phyloP scores from a whole-genome alignment of 2,888 invertebrate species.

The Apamea epomidion region DNA sequence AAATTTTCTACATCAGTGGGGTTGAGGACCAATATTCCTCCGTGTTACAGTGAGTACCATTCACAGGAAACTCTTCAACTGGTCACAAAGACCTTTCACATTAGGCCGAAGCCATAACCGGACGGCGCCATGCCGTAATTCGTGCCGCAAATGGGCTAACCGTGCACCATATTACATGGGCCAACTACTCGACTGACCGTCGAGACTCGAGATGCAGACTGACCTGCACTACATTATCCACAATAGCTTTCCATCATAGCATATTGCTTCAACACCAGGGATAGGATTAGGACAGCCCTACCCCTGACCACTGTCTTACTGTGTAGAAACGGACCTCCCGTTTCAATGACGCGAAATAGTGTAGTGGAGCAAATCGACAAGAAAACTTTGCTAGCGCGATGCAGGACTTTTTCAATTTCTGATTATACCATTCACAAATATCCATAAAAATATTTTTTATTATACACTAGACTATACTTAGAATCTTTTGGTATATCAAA shows the following conservation, averaged over 20 bases:
- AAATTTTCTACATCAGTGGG: constrained; percentile 69
- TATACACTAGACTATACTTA: not conserved
- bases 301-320: constrained; percentile 60
- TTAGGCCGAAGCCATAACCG: constrained; percentile 41
- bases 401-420: constrained; percentile 40
- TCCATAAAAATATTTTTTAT: not conserved
- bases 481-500: not conserved
- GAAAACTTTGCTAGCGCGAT: constrained; percentile 63
- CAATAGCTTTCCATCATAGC: constrained; percentile 56
- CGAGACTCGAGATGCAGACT: constrained; percentile 52
- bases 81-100: constrained; percentile 47
- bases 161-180: constrained; percentile 44
- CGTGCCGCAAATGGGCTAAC: constrained; percentile 42
- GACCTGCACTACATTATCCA: constrained; percentile 53
- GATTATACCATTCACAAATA: not conserved
- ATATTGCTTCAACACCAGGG: constrained; percentile 58
- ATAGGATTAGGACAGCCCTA: constrained; percentile 57
- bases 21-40: constrained; percentile 63
- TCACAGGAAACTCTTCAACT: constrained; percentile 51
- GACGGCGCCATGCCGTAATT: constrained; percentile 44
- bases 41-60: constrained; percentile 59
- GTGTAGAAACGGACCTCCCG: constrained; percentile 71
- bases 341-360: fast-evolving
- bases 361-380: constrained; percentile 4
- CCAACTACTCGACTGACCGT: constrained; percentile 47